Base-by-base conservation (phyloP, 1,140 invertebrate genomes). In the Drosophila azteca region DNA sequence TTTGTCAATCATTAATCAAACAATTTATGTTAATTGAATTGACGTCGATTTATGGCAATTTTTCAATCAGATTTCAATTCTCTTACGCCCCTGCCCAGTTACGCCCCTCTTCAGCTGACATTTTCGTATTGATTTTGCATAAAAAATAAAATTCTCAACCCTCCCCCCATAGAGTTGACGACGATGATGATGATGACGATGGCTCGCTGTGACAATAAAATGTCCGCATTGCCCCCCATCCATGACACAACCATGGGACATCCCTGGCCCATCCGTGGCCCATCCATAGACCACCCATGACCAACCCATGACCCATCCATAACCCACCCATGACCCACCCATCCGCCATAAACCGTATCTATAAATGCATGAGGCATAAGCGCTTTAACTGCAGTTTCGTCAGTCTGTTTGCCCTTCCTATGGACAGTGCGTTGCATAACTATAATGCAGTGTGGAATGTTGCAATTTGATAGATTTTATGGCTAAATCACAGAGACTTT, bases 11-110 rank as follows among this genome's bases (percentile, higher is more conserved):
- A 87, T 87, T 82, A 83, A 87, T 87, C 83, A 87, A 75, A 65
- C 71, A 77, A 88, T 87, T 88, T 83, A 87, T 87, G 71, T 83
- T 87, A 88, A 87, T 88, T 87, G 79, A 88, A 76, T 88, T 73
- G 83, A 83, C 83, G 71, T 53, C 83, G 79, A 83, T 88, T 87
- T 87, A 87, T 83, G 79, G 64, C 58, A 65, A 67, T 81, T 85
- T 88, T 88, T 88, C 76, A 72, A 78, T 79, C 59, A 77, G 71
- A 76, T 63, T 77, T 76, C 46, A 39, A 24, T 15, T 51, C 45
- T 29, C 24, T 15, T 39, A 26, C 7, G 24, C 24, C 22, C 11
- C n/a, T 17, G 24, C 13, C 24, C 15, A 24, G 41, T 58, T 17
- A 20, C 17, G 17, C 22, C 39, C 20, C 35, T 39, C 69, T 15